Evolutionary conservation across 2,113 vertebrate species (phyloP), one percentile per base, ranked within the genome.

Genomic region (Peromyscus maniculatus): DNA sequence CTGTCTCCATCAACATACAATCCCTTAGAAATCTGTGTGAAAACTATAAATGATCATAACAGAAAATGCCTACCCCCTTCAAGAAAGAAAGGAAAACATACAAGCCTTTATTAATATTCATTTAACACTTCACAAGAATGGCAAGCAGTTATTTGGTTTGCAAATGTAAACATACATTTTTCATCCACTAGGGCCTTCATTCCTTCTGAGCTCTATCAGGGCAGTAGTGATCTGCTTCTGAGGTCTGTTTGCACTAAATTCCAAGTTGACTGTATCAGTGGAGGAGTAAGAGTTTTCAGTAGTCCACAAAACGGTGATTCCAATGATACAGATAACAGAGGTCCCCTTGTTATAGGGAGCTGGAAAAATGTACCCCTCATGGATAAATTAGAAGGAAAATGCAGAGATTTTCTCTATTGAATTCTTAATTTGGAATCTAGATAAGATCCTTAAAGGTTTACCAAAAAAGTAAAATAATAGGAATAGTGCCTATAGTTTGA

Each of bases 131-230:
- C 94, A 82, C 87, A 93, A 86, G 80, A 88, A 92, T 64, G 57
- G 92, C 75, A 91, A 79, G 77, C 43, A 87, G 72, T 89, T 94
- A 95, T 95, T 96, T 97, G 92, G 90, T 95, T 96, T 97, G 93
- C 91, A 97, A 91, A 97, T 95, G 55, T 92, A 87, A 96, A 96
- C 88, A 95, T 94, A 80, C 86, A 97, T 97, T 97, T 97, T 96
- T 96, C 90, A 91, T 86, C 67, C 75, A 67, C 90, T 89, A 93
- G 55, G 6, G 87, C 92, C 91, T 89, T 95, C 90, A 26, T 39
- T 95, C 46, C 74, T 96, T 94, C 84, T 66, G 46, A 89, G 49
- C 86, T 86, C 26, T 46, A 69, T 91, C 72, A 97, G 89, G 69
- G 57, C 46, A 69, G 69, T 87, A 93, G 67, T 91, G 77, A 89